A percentile compares a stretch with the other conserved stretches of the same genome.
Evolutionary conservation across 2,113 vertebrate genomes (phyloP).

Genomic region (Catharus minimus): DNA sequence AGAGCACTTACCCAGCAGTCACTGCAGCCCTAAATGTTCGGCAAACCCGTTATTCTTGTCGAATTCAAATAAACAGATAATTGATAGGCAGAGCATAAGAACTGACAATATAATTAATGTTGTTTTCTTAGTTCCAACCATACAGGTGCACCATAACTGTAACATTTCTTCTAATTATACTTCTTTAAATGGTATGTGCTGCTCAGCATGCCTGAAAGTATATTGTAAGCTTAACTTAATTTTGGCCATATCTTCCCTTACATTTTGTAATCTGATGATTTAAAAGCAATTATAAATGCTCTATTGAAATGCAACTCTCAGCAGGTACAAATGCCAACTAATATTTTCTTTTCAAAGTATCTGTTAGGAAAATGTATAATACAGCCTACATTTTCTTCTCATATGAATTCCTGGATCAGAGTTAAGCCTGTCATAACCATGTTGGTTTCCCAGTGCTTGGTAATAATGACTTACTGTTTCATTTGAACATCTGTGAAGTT

Average conservation of each 20-base stretch:
- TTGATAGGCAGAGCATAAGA: background rate
- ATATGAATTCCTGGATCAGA: background rate
- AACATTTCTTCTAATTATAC: background rate
- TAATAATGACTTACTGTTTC: constrained; percentile 33
- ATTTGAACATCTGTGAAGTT: constrained; percentile 24
- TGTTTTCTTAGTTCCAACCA: background rate
- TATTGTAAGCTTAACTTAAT: background rate
- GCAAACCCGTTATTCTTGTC: background rate
- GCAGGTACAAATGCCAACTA: background rate
- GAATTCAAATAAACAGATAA: constrained; percentile 2
- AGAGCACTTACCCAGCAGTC: background rate
- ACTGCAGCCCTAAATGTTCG: background rate
- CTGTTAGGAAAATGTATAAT: background rate
- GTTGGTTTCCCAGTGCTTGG: background rate
- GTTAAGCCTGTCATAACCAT: constrained; percentile 11
- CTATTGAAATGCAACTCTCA: background rate
- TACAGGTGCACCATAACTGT: background rate
- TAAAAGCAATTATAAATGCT: background rate
- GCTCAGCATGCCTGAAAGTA: background rate
- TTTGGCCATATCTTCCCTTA: background rate
- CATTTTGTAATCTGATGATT: background rate
- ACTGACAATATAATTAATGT: constrained; percentile 21
- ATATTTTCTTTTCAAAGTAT: background rate
- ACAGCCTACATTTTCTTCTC: background rate
- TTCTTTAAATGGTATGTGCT: background rate